Evolutionary conservation across 2,113 vertebrate genomes (phyloP).

Genomic region (Scomber scombrus): DNA sequence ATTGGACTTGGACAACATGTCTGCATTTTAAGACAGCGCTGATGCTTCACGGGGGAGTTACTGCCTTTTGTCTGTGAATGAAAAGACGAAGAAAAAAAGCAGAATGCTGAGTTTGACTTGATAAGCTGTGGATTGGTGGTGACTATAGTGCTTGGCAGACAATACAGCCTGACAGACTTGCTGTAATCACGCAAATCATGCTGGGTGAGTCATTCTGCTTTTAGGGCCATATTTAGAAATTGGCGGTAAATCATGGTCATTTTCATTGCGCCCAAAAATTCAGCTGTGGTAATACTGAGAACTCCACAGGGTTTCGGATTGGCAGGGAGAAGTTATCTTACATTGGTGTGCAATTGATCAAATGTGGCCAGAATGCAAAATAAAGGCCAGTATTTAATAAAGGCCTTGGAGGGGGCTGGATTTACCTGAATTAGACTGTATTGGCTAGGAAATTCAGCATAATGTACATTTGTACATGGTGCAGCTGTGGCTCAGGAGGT

Average conservation of each 20-base stretch:
- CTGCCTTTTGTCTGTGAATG: conserved; percentile 9
- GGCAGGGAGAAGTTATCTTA: too few species aligned
- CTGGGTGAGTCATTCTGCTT: conserved; percentile 63
- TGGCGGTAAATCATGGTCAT: conserved; percentile 12
- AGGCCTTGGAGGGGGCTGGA: background rate
- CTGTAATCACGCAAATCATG: conserved; percentile 57
- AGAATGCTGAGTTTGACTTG: conserved; percentile 51
- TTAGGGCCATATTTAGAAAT: conserved; percentile 49
- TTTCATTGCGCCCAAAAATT: conserved; percentile 29
- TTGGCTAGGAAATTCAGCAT: too few species aligned
- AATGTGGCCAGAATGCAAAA: background rate
- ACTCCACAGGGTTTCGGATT: background rate
- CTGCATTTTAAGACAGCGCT: conserved; percentile 25
- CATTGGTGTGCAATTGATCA: conserved; percentile 2
- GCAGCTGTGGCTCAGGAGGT: too few species aligned
- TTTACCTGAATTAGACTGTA: too few species aligned
- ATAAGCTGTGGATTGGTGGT: conserved; percentile 50
- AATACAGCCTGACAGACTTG: conserved; percentile 52
- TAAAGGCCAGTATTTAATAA: background rate
- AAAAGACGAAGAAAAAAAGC: background rate
- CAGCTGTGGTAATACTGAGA: conserved; percentile 11
- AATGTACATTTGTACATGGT: too few species aligned
- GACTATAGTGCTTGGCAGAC: conserved; percentile 59
- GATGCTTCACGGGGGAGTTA: conserved; percentile 15
- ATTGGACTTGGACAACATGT: background rate